These are phyloP conservation scores for Eudasyphora cyanicolor DNA, from an alignment of 2,888 invertebrate species.

Conservation along the genomic window DNA sequence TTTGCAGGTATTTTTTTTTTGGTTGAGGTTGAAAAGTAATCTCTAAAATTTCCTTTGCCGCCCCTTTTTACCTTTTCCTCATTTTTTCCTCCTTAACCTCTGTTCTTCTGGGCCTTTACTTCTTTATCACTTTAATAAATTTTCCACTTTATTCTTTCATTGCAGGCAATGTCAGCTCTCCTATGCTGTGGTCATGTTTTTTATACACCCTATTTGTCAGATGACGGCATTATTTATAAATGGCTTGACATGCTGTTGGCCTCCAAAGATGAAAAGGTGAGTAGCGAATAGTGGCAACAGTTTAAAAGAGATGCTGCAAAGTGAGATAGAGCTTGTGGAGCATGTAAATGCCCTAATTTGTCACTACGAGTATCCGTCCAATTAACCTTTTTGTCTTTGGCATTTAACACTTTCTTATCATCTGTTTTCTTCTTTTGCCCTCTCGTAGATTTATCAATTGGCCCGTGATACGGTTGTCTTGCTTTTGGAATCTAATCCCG, in stretches of 20 bases:
- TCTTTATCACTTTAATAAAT: too few species aligned
- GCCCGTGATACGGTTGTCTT: constrained; percentile 96
- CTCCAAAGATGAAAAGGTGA: constrained; percentile 91
- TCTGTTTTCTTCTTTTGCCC: constrained; percentile 24
- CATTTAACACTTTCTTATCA: not conserved
- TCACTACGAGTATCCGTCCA: not conserved
- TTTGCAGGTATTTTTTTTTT: constrained; percentile 81
- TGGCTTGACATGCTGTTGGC: constrained; percentile 96
- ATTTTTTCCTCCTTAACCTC: not conserved
- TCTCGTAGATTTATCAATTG: constrained; percentile 90
- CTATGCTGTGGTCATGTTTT: constrained; percentile 98
- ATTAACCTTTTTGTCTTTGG: not conserved
- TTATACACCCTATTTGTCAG: constrained; percentile 89
- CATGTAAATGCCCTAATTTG: not conserved
- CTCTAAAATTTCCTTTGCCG: not conserved
- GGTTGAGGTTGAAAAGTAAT: not conserved
- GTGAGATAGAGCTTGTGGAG: not conserved
- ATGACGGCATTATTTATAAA: constrained; percentile 95
- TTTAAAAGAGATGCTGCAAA: too few species aligned
- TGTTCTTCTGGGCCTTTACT: too few species aligned
- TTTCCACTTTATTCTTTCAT: constrained; percentile 16
- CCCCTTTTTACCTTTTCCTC: not conserved
- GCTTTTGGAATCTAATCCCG: constrained; percentile 96
- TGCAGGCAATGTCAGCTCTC: constrained; percentile 96
- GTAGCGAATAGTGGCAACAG: too few species aligned